Evolutionary conservation across 2,888 invertebrate genomes (phyloP).

Genomic region (Brachylomia viminalis): DNA sequence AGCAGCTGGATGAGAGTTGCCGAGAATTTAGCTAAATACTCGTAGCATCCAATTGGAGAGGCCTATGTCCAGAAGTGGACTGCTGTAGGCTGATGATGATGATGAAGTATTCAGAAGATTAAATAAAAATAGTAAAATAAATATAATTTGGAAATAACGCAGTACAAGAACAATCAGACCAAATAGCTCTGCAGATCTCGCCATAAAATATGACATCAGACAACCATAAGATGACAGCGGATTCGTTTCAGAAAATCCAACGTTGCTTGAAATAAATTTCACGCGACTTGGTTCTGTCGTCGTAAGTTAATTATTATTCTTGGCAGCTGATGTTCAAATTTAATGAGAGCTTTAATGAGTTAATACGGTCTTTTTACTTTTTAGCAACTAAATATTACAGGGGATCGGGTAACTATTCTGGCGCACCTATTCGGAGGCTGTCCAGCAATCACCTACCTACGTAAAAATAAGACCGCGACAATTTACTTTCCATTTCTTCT

Average conservation of each 20-base stretch:
- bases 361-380: neutral
- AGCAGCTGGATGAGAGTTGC: no score
- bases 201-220: constrained; percentile 41
- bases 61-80: no score
- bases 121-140: neutral
- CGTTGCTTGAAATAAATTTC: constrained; percentile 66
- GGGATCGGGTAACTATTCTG: neutral
- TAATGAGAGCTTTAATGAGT: neutral
- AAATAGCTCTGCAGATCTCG: neutral
- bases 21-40: no score
- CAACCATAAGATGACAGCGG: constrained; percentile 37
- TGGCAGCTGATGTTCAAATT: constrained; percentile 37
- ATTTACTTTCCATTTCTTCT: neutral
- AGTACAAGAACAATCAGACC: constrained; percentile 22
- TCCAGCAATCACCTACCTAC: neutral
- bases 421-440: neutral
- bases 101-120: neutral
- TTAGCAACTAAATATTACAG: neutral
- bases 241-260: constrained; percentile 51
- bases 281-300: constrained; percentile 65
- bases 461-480: neutral
- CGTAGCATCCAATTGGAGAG: no score
- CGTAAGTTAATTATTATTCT: constrained; percentile 69
- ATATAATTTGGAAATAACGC: neutral
- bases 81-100: no score